phyloP scores from a whole-genome alignment of 2,888 invertebrate genomes.

The Aphidius colemani region DNA sequence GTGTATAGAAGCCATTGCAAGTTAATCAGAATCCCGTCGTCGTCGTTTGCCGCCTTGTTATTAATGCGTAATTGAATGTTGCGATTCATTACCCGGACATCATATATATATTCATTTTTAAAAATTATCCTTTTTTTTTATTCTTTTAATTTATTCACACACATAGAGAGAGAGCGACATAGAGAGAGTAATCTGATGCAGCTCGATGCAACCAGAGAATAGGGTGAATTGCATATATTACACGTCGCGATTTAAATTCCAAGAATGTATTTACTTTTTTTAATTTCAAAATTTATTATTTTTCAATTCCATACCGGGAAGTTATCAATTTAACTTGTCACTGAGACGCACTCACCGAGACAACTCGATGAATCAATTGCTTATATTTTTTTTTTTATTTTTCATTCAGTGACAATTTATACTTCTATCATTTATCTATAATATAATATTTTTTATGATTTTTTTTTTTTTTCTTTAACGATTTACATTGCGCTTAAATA shows the following conservation, averaged over 20 bases:
- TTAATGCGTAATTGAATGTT: slow-evolving; percentile 50
- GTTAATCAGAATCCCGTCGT: slow-evolving; percentile 42
- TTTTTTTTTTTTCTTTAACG: slow-evolving; percentile 1
- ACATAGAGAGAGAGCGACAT: background rate
- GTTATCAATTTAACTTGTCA: too few species aligned
- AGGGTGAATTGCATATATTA: too few species aligned
- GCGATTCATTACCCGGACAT: slow-evolving; percentile 47
- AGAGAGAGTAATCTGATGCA: background rate
- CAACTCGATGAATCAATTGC: slow-evolving; percentile 21
- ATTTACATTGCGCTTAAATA: background rate
- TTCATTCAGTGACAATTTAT: slow-evolving; percentile 20
- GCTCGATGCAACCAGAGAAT: background rate
- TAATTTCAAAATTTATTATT: too few species aligned
- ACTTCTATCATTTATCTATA: slow-evolving; percentile 14
- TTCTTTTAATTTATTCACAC: background rate
- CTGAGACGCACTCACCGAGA: background rate
- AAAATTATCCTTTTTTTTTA: background rate
- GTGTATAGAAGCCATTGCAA: slow-evolving; percentile 23
- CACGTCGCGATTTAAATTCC: too few species aligned
- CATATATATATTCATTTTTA: slow-evolving; percentile 28
- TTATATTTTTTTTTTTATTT: background rate
- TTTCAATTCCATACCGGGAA: too few species aligned
- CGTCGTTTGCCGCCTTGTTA: slow-evolving; percentile 43
- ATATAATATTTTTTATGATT: background rate
- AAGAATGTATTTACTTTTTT: too few species aligned